A percentile compares a stretch with the other conserved stretches of the same genome.
Conservation (phyloP, 64 coral and sea anemone species). For the Actinia tenebrosa region DNA sequence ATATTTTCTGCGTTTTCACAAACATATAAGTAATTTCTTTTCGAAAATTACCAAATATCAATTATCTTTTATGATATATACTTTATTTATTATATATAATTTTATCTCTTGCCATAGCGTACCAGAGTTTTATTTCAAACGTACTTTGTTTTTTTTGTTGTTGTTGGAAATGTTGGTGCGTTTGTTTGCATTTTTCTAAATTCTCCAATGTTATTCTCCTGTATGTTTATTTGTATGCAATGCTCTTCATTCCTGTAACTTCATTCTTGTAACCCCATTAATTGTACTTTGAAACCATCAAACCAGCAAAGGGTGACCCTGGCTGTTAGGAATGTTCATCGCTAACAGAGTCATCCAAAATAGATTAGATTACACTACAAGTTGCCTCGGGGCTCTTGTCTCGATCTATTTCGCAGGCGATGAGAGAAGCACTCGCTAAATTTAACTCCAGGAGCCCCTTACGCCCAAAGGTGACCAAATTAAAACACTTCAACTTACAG, state of each 20-base stretch:
- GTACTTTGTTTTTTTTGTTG: too few species aligned
- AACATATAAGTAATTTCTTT: too few species aligned
- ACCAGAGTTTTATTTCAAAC: too few species aligned
- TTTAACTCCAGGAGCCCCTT: neutral
- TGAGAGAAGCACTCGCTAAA: conserved; percentile 8
- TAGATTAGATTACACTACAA: conserved; percentile 14
- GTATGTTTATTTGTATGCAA: neutral
- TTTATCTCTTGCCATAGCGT: too few species aligned
- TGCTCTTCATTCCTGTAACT: neutral
- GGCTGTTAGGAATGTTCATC: conserved; percentile 12
- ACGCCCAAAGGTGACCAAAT: neutral
- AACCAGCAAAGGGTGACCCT: neutral
- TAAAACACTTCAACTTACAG: neutral
- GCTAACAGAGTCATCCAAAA: neutral
- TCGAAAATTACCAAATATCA: too few species aligned
- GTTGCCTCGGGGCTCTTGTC: neutral
- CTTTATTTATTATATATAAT: too few species aligned
- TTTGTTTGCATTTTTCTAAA: too few species aligned
- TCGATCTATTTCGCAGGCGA: conserved; percentile 15
- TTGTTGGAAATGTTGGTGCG: too few species aligned
- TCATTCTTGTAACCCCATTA: too few species aligned
- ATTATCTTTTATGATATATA: too few species aligned
- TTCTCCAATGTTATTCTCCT: too few species aligned
- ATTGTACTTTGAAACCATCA: neutral
- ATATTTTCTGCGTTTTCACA: too few species aligned